phyloP scores from a whole-genome alignment of 2,888 invertebrate genomes.

The Phlogophora meticulosa region DNA sequence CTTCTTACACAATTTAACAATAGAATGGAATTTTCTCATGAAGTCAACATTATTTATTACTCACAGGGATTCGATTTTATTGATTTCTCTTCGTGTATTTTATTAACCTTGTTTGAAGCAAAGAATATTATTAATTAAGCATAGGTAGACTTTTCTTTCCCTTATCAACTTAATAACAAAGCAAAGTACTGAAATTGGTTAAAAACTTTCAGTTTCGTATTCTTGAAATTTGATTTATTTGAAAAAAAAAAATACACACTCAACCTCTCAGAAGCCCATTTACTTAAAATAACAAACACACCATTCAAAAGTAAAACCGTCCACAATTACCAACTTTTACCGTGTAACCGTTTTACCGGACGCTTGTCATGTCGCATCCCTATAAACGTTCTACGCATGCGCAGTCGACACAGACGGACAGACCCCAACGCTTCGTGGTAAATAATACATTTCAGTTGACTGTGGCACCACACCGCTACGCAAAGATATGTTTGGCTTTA shows the following conservation, averaged over 20 bases:
- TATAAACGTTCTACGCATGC: conserved; percentile 80
- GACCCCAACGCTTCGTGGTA: conserved; percentile 74
- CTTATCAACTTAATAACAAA: background rate
- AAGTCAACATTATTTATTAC: too few relatives aligned
- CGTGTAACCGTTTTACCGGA: conserved; percentile 47
- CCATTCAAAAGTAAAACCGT: too few relatives aligned
- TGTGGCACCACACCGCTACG: conserved; percentile 43
- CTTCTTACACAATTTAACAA: too few relatives aligned
- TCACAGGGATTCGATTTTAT: too few relatives aligned
- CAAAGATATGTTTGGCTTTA: conserved; percentile 43
- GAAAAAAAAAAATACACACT: background rate
- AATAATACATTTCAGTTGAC: conserved; percentile 77
- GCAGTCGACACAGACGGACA: conserved; percentile 69
- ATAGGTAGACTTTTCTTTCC: background rate
- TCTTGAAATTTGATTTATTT: background rate
- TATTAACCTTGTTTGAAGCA: too few relatives aligned
- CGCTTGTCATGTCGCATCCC: conserved; percentile 65
- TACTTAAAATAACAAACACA: background rate
- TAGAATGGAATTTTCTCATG: too few relatives aligned
- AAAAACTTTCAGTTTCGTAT: background rate
- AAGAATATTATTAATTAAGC: too few relatives aligned
- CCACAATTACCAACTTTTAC: conserved; percentile 26
- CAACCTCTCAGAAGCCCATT: too few relatives aligned
- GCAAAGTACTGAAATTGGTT: too few relatives aligned
- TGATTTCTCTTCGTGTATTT: too few relatives aligned